A percentile compares a stretch with the other conserved stretches of the same genome.
Evolutionary conservation across 2,113 vertebrate species (phyloP).

Genomic region (Passer domesticus): DNA sequence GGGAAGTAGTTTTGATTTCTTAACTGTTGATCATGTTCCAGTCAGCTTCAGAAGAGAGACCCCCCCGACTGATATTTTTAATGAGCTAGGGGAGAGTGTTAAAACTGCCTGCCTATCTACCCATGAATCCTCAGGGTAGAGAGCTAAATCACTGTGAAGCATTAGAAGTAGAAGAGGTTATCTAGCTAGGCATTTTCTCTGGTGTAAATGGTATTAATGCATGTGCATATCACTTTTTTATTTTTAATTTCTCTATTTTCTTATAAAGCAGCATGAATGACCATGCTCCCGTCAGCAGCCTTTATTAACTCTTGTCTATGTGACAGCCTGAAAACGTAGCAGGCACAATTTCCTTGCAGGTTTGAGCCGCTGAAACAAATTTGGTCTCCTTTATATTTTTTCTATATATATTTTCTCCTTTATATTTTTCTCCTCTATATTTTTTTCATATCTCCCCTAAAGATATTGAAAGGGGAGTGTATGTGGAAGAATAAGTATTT

Average conservation of each 20-base stretch:
- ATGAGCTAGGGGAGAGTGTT: background rate
- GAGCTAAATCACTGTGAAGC: background rate
- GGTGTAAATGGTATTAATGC: background rate
- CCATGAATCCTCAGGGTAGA: background rate
- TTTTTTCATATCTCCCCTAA: background rate
- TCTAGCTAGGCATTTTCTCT: background rate
- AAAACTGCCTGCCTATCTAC: background rate
- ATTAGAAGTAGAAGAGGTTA: background rate
- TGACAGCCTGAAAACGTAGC: background rate
- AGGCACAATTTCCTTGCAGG: background rate
- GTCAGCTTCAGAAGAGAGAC: background rate
- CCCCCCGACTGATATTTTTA: background rate
- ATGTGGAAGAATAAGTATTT: background rate
- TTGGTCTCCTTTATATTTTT: background rate
- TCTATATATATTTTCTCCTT: background rate
- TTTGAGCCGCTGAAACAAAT: background rate
- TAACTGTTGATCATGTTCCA: background rate
- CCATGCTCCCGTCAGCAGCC: background rate
- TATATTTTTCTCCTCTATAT: no score
- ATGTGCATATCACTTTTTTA: background rate
- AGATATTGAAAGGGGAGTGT: background rate
- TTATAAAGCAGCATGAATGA: background rate
- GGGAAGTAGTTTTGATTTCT: background rate
- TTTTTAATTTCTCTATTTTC: background rate
- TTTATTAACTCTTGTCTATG: background rate